These are phyloP conservation scores for Danio albolineatus DNA, from an alignment of 2,797 vertebrate species.

Conservation along the genomic window DNA sequence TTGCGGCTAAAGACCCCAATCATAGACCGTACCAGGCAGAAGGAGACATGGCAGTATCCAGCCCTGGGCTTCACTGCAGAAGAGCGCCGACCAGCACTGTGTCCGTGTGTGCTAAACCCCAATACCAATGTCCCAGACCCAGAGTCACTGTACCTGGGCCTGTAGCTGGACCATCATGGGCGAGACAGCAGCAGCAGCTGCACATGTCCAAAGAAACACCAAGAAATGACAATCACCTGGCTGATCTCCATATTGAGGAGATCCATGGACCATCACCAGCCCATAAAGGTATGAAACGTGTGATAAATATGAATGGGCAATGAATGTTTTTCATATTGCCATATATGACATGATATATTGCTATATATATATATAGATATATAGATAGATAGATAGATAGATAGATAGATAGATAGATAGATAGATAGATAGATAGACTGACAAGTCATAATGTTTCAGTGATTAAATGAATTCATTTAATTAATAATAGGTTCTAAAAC, in stretches of 20 bases:
- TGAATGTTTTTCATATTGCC: not conserved
- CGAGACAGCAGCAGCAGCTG: conserved; percentile 39
- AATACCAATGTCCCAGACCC: conserved; percentile 11
- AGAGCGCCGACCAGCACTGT: not conserved
- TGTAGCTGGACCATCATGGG: conserved; percentile 26
- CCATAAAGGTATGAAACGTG: conserved; percentile 46
- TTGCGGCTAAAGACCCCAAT: conserved; percentile 73
- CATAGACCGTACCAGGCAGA: conserved; percentile 60
- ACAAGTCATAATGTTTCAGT: too few relatives aligned
- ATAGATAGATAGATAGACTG: too few relatives aligned
- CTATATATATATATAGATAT: too few relatives aligned
- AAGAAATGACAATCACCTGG: conserved; percentile 20
- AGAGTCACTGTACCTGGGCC: not conserved
- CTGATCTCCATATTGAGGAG: conserved; percentile 32
- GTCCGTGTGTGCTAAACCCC: not conserved
- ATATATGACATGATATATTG: too few relatives aligned
- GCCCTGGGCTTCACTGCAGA: conserved; percentile 4
- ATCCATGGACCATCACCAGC: conserved; percentile 8
- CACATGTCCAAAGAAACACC: conserved; percentile 20
- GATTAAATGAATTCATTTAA: too few relatives aligned
- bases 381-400: too few relatives aligned
- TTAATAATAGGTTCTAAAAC: too few relatives aligned
- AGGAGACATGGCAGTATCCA: not conserved
- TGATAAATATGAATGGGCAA: not conserved
- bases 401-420: too few relatives aligned